Evolutionary conservation across 2,797 vertebrate genomes (phyloP).

Genomic region (Petrocephalus sullivani): DNA sequence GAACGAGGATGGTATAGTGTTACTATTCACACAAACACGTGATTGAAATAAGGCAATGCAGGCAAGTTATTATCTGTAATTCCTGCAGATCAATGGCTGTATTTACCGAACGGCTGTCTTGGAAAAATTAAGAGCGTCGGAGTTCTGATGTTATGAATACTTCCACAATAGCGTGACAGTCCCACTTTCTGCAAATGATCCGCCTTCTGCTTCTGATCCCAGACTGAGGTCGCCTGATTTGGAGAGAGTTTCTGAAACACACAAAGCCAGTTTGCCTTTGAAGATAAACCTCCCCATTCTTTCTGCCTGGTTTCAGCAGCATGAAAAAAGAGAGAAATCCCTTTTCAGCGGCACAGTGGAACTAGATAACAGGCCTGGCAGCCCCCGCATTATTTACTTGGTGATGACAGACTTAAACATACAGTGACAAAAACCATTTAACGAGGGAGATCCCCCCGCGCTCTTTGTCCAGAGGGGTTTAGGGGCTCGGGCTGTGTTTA

Average conservation of each 20-base stretch:
- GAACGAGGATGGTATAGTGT: background rate
- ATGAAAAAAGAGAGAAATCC: background rate
- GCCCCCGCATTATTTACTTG: background rate
- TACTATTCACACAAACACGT: background rate
- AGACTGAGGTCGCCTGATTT: background rate
- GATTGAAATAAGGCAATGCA: background rate
- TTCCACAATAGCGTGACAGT: background rate
- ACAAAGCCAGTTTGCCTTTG: background rate
- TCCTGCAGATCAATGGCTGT: background rate
- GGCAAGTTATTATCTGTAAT: background rate
- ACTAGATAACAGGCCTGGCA: background rate
- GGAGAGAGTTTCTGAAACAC: background rate
- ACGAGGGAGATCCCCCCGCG: background rate
- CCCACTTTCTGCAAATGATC: background rate
- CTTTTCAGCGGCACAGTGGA: background rate
- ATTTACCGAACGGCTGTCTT: background rate
- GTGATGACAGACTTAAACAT: conserved; percentile 15
- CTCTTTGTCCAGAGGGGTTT: background rate
- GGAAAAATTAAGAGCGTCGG: background rate
- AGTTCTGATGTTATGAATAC: conserved; percentile 4
- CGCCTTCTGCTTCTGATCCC: background rate
- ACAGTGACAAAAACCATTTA: conserved; percentile 8
- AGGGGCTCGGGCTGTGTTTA: background rate
- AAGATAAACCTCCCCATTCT: conserved; percentile 4
- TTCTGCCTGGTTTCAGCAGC: background rate